phyloP scores from a whole-genome alignment of 2,888 invertebrate genomes.

The Aphidius colemani region DNA sequence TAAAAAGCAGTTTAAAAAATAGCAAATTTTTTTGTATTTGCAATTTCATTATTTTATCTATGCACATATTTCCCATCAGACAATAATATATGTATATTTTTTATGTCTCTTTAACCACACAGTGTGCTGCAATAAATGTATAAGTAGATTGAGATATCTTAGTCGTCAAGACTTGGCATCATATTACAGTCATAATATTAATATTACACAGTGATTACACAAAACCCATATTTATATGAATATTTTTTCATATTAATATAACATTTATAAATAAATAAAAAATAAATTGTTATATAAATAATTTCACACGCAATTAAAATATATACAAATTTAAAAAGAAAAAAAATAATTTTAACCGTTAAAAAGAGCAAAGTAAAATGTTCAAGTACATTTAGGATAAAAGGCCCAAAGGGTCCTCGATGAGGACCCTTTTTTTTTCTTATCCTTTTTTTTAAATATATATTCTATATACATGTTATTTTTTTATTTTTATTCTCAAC shows the following conservation, averaged over 20 bases:
- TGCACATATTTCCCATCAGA: neutral
- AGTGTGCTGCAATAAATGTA: conserved; percentile 5
- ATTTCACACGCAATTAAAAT: too few species aligned
- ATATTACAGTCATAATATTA: conserved; percentile 16
- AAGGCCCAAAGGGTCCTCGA: conserved; percentile 14
- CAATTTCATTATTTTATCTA: neutral
- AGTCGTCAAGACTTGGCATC: conserved; percentile 8
- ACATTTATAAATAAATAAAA: too few species aligned
- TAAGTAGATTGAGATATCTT: conserved; percentile 19
- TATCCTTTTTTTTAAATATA: neutral
- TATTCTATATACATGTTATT: neutral
- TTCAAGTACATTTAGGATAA: conserved; percentile 19
- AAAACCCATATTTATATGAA: too few species aligned
- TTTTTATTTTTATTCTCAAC: conserved; percentile 8
- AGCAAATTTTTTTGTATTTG: neutral
- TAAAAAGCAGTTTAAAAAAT: too few species aligned
- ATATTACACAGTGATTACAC: conserved; percentile 8
- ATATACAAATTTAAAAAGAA: too few species aligned
- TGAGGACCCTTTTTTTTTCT: conserved; percentile 1
- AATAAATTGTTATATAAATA: too few species aligned
- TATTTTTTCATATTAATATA: too few species aligned
- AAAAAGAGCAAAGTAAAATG: conserved; percentile 6
- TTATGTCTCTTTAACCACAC: too few species aligned
- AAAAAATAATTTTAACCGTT: neutral
- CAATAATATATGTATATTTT: conserved; percentile 11